Percentiles rank a stretch among this genome's conserved stretches.
phyloP scores from a whole-genome alignment of 2,797 vertebrate species.

The Xenopus petersii region DNA sequence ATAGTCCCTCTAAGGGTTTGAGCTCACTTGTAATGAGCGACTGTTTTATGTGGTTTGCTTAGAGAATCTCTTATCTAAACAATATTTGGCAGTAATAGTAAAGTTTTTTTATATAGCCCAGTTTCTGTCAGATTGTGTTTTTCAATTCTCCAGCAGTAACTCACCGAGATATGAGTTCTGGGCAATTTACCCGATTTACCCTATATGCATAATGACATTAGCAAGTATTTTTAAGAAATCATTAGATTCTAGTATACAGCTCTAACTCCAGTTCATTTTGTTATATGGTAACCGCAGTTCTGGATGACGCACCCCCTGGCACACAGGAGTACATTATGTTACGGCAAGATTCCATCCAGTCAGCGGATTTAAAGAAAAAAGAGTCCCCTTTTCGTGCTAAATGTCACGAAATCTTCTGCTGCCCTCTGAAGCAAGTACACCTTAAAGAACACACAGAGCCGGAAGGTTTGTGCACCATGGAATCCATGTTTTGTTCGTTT shows the following conservation, averaged over 20 bases:
- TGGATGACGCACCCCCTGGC: constrained; percentile 98
- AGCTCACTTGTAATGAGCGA: not conserved
- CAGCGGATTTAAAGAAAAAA: constrained; percentile 99
- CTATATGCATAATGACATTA: constrained; percentile 3
- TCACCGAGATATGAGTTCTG: not conserved
- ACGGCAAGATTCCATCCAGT: constrained; percentile 99
- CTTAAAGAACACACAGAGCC: constrained; percentile 96
- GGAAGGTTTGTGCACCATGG: constrained; percentile 93
- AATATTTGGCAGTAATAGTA: not conserved
- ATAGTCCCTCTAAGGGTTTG: not conserved
- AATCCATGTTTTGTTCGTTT: constrained; percentile 75
- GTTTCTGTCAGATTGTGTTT: not conserved
- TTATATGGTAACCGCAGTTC: constrained; percentile 96
- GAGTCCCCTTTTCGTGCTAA: constrained; percentile 99
- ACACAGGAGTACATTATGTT: constrained; percentile 99
- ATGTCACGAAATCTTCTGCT: constrained; percentile 99
- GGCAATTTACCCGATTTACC: not conserved
- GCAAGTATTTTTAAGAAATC: constrained; percentile 52
- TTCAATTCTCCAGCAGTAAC: not conserved
- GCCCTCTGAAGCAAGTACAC: constrained; percentile 98
- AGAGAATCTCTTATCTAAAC: not conserved
- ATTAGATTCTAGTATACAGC: constrained; percentile 64
- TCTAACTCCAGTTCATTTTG: constrained; percentile 98
- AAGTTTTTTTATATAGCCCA: not conserved
- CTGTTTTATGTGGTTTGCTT: too few relatives aligned